A percentile compares a stretch with the other conserved stretches of the same genome.
These are phyloP conservation scores for Mormyrops boulengeri DNA, from an alignment of 2,797 vertebrate species.

Conservation along the genomic window DNA sequence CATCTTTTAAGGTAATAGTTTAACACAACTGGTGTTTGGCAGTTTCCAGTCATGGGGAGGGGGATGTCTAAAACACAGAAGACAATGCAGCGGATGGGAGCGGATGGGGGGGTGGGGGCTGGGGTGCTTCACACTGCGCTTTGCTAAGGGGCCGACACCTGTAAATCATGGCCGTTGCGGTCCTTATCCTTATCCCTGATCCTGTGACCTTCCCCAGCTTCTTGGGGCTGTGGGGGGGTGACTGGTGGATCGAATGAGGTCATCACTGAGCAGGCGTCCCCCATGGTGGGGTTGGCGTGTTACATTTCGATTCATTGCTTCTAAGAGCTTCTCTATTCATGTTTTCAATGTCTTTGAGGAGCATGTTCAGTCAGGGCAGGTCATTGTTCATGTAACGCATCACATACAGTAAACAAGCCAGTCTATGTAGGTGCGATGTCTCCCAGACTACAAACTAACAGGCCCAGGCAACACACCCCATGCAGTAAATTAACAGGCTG, in stretches of 20 bases:
- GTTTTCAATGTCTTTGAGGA: conserved; percentile 11
- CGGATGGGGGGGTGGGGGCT: neutral
- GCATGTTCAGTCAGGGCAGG: neutral
- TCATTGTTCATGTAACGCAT: neutral
- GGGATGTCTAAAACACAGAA: neutral
- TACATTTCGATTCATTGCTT: conserved; percentile 1
- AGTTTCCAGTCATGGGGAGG: neutral
- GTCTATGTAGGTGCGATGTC: neutral
- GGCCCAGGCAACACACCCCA: neutral
- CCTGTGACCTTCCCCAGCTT: neutral
- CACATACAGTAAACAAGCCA: neutral
- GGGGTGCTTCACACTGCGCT: neutral
- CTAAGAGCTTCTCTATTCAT: neutral
- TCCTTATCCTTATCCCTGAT: neutral
- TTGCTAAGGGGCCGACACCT: neutral
- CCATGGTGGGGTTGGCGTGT: neutral
- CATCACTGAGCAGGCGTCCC: neutral
- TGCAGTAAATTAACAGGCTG: neutral
- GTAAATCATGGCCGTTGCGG: neutral
- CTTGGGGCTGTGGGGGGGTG: neutral
- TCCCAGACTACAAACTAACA: neutral
- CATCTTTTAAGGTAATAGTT: neutral
- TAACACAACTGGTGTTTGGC: neutral
- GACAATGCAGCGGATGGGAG: neutral
- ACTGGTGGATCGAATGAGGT: conserved; percentile 20